Conservation (phyloP, 2,797 vertebrate species). For the Nyctalus aviator region DNA sequence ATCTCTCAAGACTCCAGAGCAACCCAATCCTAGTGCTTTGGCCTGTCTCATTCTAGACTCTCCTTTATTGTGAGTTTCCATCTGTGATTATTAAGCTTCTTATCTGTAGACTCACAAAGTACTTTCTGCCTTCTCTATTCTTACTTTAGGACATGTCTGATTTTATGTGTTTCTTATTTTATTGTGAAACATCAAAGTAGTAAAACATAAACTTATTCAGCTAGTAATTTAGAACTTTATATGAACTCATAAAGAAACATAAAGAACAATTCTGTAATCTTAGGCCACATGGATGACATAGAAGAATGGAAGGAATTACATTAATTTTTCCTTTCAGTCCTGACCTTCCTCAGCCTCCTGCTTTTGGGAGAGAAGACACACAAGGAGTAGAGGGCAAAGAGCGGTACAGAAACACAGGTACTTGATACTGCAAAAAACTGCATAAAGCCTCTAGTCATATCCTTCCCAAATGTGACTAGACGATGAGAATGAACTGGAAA, state of each 20-base stretch:
- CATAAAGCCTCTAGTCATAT: neutral
- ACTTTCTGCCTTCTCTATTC: neutral
- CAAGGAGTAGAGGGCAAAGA: neutral
- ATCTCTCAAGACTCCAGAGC: neutral
- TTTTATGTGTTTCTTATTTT: conserved; percentile 26
- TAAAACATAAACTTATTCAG: neutral
- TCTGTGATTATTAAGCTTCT: neutral
- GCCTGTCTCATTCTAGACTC: neutral
- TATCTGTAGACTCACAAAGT: neutral
- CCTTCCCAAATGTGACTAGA: neutral
- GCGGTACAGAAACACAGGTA: neutral
- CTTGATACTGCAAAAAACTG: neutral
- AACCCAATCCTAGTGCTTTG: neutral
- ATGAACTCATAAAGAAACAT: neutral
- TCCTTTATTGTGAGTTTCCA: neutral
- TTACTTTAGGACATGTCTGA: neutral
- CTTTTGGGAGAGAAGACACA: neutral
- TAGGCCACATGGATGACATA: neutral
- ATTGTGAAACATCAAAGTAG: conserved; percentile 2
- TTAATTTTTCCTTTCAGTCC: neutral
- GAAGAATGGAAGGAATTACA: neutral
- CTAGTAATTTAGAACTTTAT: conserved; percentile 24
- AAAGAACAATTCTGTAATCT: neutral
- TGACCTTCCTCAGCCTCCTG: neutral
- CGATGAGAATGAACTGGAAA: neutral